Evolutionary conservation across 2,797 vertebrate species (phyloP).

Genomic region (Xiphorhynchus erythropygius): DNA sequence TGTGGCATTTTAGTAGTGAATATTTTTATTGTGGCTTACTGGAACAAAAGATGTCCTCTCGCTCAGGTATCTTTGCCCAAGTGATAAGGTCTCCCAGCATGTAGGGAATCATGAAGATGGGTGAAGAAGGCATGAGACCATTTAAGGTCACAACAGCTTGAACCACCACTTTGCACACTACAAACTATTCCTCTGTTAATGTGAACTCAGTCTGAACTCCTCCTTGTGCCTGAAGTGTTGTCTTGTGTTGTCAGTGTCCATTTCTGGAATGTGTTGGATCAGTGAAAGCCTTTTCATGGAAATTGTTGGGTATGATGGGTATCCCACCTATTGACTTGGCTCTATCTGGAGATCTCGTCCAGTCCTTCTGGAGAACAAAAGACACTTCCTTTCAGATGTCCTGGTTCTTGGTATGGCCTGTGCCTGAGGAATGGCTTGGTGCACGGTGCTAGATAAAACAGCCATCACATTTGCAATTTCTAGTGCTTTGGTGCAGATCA

Average conservation of each 20-base stretch:
- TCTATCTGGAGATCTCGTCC: fast-evolving
- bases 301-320: neutral
- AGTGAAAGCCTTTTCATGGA: neutral
- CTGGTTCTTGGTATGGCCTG: neutral
- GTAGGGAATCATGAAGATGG: neutral
- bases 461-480: neutral
- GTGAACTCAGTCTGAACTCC: neutral
- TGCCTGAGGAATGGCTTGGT: neutral
- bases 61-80: neutral
- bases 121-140: neutral
- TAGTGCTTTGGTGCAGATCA: neutral
- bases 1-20: neutral
- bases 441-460: neutral
- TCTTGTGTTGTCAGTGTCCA: neutral
- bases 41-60: neutral
- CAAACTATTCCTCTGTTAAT: neutral
- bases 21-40: neutral
- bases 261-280: neutral
- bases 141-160: neutral
- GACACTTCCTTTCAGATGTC: neutral
- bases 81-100: neutral
- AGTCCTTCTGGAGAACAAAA: neutral
- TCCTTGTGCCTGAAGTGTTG: neutral
- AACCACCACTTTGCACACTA: neutral
- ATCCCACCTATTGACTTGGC: neutral